phyloP scores from a whole-genome alignment of 2,888 invertebrate genomes.

The Eustalomyia histrio region DNA sequence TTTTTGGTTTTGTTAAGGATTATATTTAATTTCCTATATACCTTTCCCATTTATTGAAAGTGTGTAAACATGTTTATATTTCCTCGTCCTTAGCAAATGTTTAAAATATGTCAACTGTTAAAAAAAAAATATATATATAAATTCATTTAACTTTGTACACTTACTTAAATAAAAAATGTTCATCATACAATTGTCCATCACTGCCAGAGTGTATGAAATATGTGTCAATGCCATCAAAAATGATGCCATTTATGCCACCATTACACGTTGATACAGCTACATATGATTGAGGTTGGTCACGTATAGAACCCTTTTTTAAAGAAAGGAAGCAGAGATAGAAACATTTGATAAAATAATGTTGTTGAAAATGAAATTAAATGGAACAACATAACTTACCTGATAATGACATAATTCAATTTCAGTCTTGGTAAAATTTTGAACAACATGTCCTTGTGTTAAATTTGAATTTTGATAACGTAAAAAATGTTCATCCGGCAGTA shows the following conservation, averaged over 20 bases:
- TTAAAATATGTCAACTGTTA: too few relatives aligned
- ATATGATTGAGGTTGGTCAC: constrained; percentile 86
- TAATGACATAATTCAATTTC: constrained; percentile 79
- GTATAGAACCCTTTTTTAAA: constrained; percentile 83
- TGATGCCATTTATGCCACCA: constrained; percentile 86
- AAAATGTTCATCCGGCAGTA: constrained; percentile 78
- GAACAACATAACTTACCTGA: constrained; percentile 72
- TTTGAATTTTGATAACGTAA: constrained; percentile 77
- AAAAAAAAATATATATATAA: too few relatives aligned
- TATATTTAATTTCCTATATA: too few relatives aligned
- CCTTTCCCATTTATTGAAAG: too few relatives aligned
- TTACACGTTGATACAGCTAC: constrained; percentile 91
- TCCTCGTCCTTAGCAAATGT: too few relatives aligned
- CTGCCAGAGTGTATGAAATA: constrained; percentile 83
- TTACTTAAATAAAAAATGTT: constrained; percentile 78
- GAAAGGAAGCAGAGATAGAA: constrained; percentile 32
- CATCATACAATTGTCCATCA: constrained; percentile 75
- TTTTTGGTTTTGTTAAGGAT: too few relatives aligned
- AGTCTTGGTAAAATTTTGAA: constrained; percentile 79
- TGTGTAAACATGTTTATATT: too few relatives aligned
- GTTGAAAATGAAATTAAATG: neutral
- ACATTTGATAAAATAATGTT: constrained; percentile 24
- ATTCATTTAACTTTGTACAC: constrained; percentile 42
- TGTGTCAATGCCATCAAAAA: constrained; percentile 88
- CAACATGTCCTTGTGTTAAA: constrained; percentile 71